Base-by-base conservation (phyloP, 1,140 invertebrate species). In the Drosophila azteca region DNA sequence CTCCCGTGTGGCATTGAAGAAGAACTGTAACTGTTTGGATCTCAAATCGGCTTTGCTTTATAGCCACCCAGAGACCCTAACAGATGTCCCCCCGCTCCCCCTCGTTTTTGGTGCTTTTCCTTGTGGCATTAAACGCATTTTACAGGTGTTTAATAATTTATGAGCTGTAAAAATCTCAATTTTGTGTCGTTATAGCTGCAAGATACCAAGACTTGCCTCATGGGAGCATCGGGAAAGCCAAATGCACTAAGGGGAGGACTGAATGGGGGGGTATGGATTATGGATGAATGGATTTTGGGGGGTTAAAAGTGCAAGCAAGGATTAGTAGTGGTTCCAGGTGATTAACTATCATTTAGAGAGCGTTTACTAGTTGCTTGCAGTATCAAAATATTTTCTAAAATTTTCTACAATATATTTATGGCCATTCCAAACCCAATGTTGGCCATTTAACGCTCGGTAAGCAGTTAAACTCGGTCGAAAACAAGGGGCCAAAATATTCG, bases 111-210 rank as follows among this genome's bases (percentile, higher is more conserved):
- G 82, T 35, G 65, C n/a, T 65, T 58, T 55, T 69, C 65, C 57
- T 57, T 64, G 54, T 54, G 78, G 64, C 66, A 87, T 76, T 87
- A 81, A 85, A 88, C 66, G 72, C 48, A 72, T 75, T 87, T 83
- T 87, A 88, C 82, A 87, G 82, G 82, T 87, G 82, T 72, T 68
- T 69, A 46, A 67, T 76, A 77, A 87, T 87, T 87, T 87, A 87
- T 88, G 82, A 79, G 78, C 83, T 87, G 83, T 87, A 87, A 88
- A 87, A 85, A 76, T 54, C 78, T 81, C 60, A 54, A 76, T 88
- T 79, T 69, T 85, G 26, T 51, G 45, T 72, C n/a, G n/a, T n/a
- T n/a, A n/a, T n/a, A n/a, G n/a, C n/a, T n/a, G n/a, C n/a, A n/a
- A n/a, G n/a, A n/a, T n/a, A n/a, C n/a, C n/a, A n/a, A n/a, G n/a